Conservation (phyloP, 1,140 invertebrate species). For the Protaetia brevitarsis region DNA sequence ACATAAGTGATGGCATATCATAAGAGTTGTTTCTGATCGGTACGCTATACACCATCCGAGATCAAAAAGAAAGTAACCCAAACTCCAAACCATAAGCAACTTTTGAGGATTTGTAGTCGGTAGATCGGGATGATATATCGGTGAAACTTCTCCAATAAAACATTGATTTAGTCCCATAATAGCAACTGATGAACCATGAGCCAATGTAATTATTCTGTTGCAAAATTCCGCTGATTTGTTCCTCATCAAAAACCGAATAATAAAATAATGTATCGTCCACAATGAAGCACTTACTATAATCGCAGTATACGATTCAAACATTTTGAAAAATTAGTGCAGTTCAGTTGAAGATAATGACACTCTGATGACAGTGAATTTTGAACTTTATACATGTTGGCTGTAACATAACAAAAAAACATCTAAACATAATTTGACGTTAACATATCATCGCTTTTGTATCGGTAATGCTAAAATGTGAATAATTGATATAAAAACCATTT, state of each 20-base stretch:
- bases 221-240: slow-evolving; percentile 48
- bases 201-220: slow-evolving; percentile 47
- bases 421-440: too few relatives aligned
- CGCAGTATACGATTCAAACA: background rate
- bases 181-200: slow-evolving; percentile 49
- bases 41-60: slow-evolving; percentile 55
- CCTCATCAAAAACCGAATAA: background rate
- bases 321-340: background rate
- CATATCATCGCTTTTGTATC: too few relatives aligned
- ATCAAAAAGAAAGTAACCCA: slow-evolving; percentile 60
- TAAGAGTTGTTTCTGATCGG: slow-evolving; percentile 51
- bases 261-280: slow-evolving; percentile 1
- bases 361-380: too few relatives aligned
- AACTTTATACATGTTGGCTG: too few relatives aligned
- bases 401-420: too few relatives aligned
- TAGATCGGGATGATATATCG: slow-evolving; percentile 38
- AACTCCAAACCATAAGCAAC: slow-evolving; percentile 42
- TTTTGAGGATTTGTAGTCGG: slow-evolving; percentile 35
- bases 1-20: slow-evolving; percentile 55
- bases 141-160: slow-evolving; percentile 34
- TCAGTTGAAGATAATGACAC: too few relatives aligned
- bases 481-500: background rate
- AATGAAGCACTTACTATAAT: background rate
- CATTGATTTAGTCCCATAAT: slow-evolving; percentile 50
- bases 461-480: too few relatives aligned